phyloP scores from a whole-genome alignment of 2,113 vertebrate genomes.

The Montifringilla adamsi region DNA sequence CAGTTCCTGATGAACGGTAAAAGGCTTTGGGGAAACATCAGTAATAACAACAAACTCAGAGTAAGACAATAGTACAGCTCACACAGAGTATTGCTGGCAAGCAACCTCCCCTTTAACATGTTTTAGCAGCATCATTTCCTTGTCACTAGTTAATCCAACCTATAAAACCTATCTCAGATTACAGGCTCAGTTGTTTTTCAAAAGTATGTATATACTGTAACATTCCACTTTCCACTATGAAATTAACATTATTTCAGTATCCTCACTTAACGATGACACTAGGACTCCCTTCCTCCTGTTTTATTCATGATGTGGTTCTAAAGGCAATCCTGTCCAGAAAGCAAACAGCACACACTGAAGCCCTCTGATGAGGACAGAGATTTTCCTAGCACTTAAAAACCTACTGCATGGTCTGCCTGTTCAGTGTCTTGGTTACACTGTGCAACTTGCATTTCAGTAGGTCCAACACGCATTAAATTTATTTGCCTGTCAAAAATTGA shows the following conservation, averaged over 20 bases:
- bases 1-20: background rate
- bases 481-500: constrained; percentile 26
- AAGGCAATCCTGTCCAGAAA: background rate
- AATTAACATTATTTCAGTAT: background rate
- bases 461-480: background rate
- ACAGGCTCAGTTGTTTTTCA: background rate
- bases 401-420: background rate
- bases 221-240: background rate
- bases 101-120: background rate
- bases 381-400: background rate
- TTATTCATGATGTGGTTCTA: background rate
- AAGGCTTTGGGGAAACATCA: background rate
- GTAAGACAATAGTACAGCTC: background rate
- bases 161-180: background rate
- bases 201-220: background rate
- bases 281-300: background rate
- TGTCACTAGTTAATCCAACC: background rate
- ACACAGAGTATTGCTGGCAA: background rate
- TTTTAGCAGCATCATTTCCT: background rate
- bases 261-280: background rate
- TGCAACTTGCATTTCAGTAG: background rate
- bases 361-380: background rate
- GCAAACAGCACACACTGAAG: background rate
- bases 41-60: background rate
- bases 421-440: background rate